A percentile compares a stretch with the other conserved stretches of the same genome.
These are phyloP conservation scores for Percopsis omiscomaycus DNA, from an alignment of 2,797 vertebrate species.

Conservation along the genomic window DNA sequence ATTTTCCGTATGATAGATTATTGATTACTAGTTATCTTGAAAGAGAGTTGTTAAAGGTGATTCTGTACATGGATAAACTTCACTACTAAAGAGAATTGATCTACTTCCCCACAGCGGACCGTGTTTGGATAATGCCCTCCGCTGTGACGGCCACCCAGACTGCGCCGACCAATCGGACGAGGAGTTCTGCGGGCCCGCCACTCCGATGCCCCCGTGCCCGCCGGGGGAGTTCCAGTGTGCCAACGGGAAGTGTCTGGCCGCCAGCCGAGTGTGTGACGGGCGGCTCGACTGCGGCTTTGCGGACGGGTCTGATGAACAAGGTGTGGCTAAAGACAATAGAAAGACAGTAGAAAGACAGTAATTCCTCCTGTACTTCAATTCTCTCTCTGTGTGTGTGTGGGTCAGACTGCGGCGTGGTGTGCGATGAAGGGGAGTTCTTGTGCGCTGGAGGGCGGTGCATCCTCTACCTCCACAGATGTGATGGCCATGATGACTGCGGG, in stretches of 20 bases:
- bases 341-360: too few relatives aligned
- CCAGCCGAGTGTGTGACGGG: constrained; percentile 73
- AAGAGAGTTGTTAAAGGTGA: not conserved
- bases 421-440: constrained; percentile 77
- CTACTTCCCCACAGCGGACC: constrained; percentile 68
- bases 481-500: constrained; percentile 87
- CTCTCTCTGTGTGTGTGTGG: not conserved
- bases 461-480: constrained; percentile 80
- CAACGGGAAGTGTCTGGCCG: constrained; percentile 74
- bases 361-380: too few relatives aligned
- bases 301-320: constrained; percentile 80
- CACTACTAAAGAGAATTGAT: constrained; percentile 1
- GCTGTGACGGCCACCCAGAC: constrained; percentile 82
- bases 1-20: too few relatives aligned
- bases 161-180: constrained; percentile 87
- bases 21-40: not conserved
- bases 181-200: constrained; percentile 75
- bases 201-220: constrained; percentile 62
- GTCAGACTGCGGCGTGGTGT: constrained; percentile 83
- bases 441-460: constrained; percentile 82
- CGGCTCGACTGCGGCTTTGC: constrained; percentile 80
- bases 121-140: constrained; percentile 79
- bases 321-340: constrained; percentile 42
- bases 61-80: too few relatives aligned
- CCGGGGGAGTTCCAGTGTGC: constrained; percentile 77